Base-by-base conservation (phyloP, 2,888 invertebrate genomes). In the Herminia tarsipennalis region DNA sequence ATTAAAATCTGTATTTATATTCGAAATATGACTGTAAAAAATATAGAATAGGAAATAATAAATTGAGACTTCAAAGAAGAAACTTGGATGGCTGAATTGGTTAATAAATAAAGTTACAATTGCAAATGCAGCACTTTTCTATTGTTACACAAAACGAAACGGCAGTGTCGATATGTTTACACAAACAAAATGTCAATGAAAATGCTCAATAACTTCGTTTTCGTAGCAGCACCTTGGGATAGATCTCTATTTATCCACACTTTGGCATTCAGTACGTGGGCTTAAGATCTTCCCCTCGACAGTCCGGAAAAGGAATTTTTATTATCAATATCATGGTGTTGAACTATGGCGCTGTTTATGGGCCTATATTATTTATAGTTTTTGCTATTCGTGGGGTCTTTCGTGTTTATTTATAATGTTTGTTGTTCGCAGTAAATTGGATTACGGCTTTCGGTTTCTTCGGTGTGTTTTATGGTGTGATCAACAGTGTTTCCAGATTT, bases 241-340 rank as follows among this genome's bases (percentile, higher is more conserved):
- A 49, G 50, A 45, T 45, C 40, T 45, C 49, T 36, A 62, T 55
- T 56, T 41, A 51, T 49, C 51, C 35, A 45, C 51, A 54, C 56
- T 47, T 59, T n/a, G 49, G 67, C 40, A 66, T 66, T 64, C 65
- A 38, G 53, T 33, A 34, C 44, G 49, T 32, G 42, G 20, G 40
- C 51, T 61, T 29, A 36, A 35, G 47, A 60, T 49, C 50, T 61
- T 74, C 70, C 71, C 70, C 66, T 66, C 51, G 45, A 57, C 52
- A 46, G 59, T 42, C 66, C 63, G 70, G 73, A 67, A 67, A n/a
- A 73, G 77, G 81, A 83, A 82, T 84, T 84, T 85, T 81, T 85
- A 85, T 79, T 81, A 78, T 83, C 81, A 81, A 84, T 83, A 84
- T 80, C 72, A 76, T 72, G 71, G 72, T 75, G 69, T 69, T 61